Evolutionary conservation across 2,888 invertebrate genomes (phyloP).

Genomic region (Eupelmus urozonus): DNA sequence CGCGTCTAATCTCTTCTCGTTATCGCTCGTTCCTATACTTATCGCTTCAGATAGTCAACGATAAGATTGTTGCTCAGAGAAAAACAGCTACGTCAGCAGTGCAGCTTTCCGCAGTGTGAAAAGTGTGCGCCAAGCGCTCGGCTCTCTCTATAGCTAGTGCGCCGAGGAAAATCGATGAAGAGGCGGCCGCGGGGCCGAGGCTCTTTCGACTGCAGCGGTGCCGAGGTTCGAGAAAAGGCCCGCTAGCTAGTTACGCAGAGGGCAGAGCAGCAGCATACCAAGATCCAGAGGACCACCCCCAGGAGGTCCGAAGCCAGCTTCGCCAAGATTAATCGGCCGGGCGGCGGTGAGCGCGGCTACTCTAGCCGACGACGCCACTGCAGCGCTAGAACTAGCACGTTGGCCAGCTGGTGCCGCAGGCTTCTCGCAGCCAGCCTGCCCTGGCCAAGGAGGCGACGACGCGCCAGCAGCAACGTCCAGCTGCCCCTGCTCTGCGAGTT

Average conservation of each 20-base stretch:
- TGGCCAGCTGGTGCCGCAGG: constrained; percentile 42
- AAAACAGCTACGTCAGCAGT: too few species aligned
- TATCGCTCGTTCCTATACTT: too few species aligned
- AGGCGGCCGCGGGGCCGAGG: neutral
- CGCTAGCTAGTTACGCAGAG: too few species aligned
- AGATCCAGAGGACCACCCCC: neutral
- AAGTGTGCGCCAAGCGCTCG: neutral
- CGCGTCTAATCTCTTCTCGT: too few species aligned
- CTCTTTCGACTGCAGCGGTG: neutral
- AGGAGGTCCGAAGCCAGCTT: neutral
- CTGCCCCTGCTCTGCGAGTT: constrained; percentile 55
- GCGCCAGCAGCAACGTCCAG: constrained; percentile 12
- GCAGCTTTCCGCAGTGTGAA: too few species aligned
- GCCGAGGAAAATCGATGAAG: neutral
- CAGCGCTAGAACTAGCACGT: neutral
- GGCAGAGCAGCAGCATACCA: too few species aligned
- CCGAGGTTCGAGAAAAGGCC: too few species aligned
- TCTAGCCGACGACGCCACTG: constrained; percentile 9
- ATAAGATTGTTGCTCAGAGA: too few species aligned
- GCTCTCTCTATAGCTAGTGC: constrained; percentile 45
- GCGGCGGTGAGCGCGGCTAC: neutral
- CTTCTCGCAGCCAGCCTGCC: constrained; percentile 9
- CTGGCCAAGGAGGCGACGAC: neutral
- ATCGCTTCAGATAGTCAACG: too few species aligned
- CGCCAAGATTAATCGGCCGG: neutral